Base-by-base conservation (phyloP, 2,888 invertebrate genomes). In the Aelia acuminata region DNA sequence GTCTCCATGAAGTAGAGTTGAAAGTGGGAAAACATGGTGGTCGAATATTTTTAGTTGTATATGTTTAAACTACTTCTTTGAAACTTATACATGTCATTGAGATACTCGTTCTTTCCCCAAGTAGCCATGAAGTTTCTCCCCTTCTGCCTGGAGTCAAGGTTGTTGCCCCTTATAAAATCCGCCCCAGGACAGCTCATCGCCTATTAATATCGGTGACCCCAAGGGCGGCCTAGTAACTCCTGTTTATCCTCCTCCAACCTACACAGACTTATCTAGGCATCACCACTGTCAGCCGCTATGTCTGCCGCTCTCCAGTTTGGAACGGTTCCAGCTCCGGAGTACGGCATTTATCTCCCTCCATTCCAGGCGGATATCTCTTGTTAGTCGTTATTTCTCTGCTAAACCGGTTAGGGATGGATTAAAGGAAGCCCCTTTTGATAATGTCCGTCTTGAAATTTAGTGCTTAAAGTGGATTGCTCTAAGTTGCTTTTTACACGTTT, bases 331-430 rank as follows among this genome's bases (percentile, higher is more conserved):
- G 43, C 80, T 80, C 80, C 80, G 43, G 43, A 47, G 43, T 80
- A 47, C 80, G 4, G 43, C 80, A 47, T 80, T 80, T 80, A 47
- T 80, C 80, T 80, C 80, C 43, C 43, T 39, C 80, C 43, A 22
- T 70, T 35, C 63, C 63, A 70, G 63, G 63, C 63, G n/a, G 43
- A 80, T 80, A 80, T 80, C 80, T 43, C 80, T 80, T 80, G 43
- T 80, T 80, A 80, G 80, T 47, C 80, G 80, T 39, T 70, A 70
- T 70, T 70, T 70, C 63, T 70, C 63, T 35, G 63, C 63, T 70
- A 70, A 70, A 70, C 63, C 35, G 63, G 63, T 70, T 70, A 70
- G 63, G 18, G 63, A 70, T 70, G 31, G 63, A 70, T 70, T 70
- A 35, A 70, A 70, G 63, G 63, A 20, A 70, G 31, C 18, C 63